phyloP scores from a whole-genome alignment of 2,113 vertebrate genomes.

The Aspiorhynchus laticeps region DNA sequence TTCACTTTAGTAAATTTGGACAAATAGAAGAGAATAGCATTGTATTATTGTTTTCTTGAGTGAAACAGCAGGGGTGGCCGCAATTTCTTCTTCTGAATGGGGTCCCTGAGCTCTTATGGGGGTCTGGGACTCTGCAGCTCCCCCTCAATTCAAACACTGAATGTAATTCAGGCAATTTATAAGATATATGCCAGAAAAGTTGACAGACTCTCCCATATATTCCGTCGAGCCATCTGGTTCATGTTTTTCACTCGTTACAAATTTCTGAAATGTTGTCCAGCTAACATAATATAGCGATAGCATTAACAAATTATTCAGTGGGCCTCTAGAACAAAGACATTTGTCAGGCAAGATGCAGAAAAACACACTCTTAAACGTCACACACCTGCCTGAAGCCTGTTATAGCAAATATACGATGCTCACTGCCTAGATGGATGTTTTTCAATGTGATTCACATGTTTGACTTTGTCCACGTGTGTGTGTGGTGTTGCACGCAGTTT shows the following conservation, averaged over 20 bases:
- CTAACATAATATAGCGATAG: conserved; percentile 35
- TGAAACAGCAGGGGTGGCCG: conserved; percentile 1
- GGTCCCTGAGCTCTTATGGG: background rate
- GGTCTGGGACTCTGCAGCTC: background rate
- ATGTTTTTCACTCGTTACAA: conserved; percentile 28
- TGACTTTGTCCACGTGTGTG: no score
- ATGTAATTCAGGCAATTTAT: conserved; percentile 32
- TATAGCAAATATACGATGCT: background rate
- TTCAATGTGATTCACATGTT: background rate
- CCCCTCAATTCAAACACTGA: conserved; percentile 14
- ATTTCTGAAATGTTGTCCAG: conserved; percentile 32
- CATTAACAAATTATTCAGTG: conserved; percentile 18
- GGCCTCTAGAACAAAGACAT: conserved; percentile 4
- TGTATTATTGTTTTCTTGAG: background rate
- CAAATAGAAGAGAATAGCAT: background rate
- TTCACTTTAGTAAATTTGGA: background rate
- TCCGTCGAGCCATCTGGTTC: conserved; percentile 20
- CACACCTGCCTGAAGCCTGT: background rate
- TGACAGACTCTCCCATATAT: conserved; percentile 33
- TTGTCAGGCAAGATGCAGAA: background rate
- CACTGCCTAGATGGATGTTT: conserved; percentile 1
- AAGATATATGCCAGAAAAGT: conserved; percentile 27
- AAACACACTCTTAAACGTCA: background rate
- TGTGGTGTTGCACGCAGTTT: no score
- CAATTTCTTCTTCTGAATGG: background rate